Base-by-base conservation (phyloP, 2,113 vertebrate genomes). In the Zosterops pallidus region DNA sequence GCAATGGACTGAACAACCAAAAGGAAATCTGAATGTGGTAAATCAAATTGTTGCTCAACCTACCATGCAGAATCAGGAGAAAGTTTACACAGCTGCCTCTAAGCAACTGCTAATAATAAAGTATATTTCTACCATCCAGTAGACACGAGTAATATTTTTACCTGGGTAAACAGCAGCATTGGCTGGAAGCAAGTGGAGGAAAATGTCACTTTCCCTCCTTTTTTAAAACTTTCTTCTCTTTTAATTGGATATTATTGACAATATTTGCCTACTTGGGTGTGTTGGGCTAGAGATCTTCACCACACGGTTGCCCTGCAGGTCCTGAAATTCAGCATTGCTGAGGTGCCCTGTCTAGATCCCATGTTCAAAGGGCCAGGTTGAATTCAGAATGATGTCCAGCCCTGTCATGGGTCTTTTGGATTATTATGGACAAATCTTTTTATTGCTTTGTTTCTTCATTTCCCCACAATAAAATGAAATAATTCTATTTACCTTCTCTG, bases 1-100 rank as follows among this genome's bases (percentile, higher is more conserved):
- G 41, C 26, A 78, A 87, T 13, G 35, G 24, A 85, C 28, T n/a
- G 80, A 86, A 82, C 31, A 76, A 82, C 39, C 28, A 56, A 59
- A 81, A 53, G 14, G 74, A 95, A 87, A 86, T 46, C 8, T 92
- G 39, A 86, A 42, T 70, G 53, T 72, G 77, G 35, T 91, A 94
- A 96, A 95, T 95, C 75, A 91, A 83, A 37, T 39, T 52, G 29
- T 93, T 94, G 76, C 44, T 93, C 75, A 94, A 95, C 23, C 14
- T 50, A 78, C 41, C 33, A 42, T 20, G 55, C 55, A 49, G 70
- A 83, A 86, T 41, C 9, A 26, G 52, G 74, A 92, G 62, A 91
- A 90, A 86, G 74, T 88, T 96, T 95, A 91, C 39, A 64, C 60
- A 90, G 70, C 68, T 94, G 86, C 46, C 35, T 82, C 74, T 78